Base-by-base conservation (phyloP, 1,140 invertebrate genomes). In the Drosophila burlai region DNA sequence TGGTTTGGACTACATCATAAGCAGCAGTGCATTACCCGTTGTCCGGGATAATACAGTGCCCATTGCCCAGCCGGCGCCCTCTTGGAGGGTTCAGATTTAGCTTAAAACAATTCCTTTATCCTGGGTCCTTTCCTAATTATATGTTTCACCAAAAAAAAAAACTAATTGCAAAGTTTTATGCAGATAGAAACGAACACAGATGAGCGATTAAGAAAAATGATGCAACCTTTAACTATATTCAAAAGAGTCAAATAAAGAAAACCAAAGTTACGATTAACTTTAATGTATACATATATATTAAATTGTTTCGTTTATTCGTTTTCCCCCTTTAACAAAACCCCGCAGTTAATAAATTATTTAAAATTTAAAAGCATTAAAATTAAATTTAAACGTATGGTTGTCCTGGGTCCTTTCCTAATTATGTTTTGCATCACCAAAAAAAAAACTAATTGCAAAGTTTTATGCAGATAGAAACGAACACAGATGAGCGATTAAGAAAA, bases 221-320 rank as follows among this genome's bases (percentile, higher is more conserved):
- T 15, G 38, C 15, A 40, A 15, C 13, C 16, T 16, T 6, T 40
- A 6, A 40, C 13, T 6, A 15, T 0, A 6, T 15, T 38, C 36
- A 15, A 15, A 15, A 15, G 6, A 46, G 15, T 13, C 21, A 9
- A 47, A n/a, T 15, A 18, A 36, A 42, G 13, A 16, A 62, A 47
- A 54, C 38, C 21, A 31, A 26, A 31, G 38, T 67, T 49, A 43
- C 16, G 18, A 46, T 54, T 80, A 77, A 57, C 46, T 76, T 89
- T 89, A 81, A 83, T 84, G 76, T 67, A 59, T 72, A 79, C 54
- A 60, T 72, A 73, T 86, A 75, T 81, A 73, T 62, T 87, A 63
- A 80, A 83, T 69, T 57, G 40, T 62, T 78, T 47, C 24, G 42
- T 72, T 89, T 9, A 9, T 31, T 8, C 7, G 31, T 31, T 31